Evolutionary conservation across 1,140 invertebrate genomes (phyloP), one percentile per base, ranked within the genome.

Genomic region (Leucophenga varia): DNA sequence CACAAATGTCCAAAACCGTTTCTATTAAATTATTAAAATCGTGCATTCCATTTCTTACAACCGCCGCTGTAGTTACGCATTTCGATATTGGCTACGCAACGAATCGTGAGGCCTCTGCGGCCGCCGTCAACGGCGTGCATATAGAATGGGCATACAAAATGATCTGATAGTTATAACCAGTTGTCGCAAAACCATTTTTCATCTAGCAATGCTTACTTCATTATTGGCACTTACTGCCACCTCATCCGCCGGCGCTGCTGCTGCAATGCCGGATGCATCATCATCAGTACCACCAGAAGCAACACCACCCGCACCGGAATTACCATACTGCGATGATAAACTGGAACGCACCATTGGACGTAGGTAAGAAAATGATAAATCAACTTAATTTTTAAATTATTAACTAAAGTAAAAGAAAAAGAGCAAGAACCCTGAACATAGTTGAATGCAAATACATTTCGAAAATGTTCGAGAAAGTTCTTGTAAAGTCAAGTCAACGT

Each of bases 61-160:
- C n/a, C n/a, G n/a, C n/a, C n/a, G n/a, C n/a, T n/a, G n/a, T n/a
- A n/a, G n/a, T n/a, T n/a, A n/a, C n/a, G n/a, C n/a, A n/a, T n/a
- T n/a, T n/a, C n/a, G n/a, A n/a, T n/a, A n/a, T n/a, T n/a, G n/a
- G n/a, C n/a, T n/a, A n/a, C n/a, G n/a, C n/a, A n/a, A n/a, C n/a
- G n/a, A n/a, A n/a, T n/a, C n/a, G n/a, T n/a, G n/a, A n/a, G 28
- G 36, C 32, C 31, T 35, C 45, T 45, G 47, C 39, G 51, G 51
- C 54, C 57, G 52, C 45, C 54, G 48, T 52, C 48, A 43, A 12
- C 46, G 53, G 51, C 32, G 42, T 16, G 36, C 37, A 41, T 54
- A 47, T 57, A 64, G 49, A 45, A 72, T 72, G 68, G 68, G 61
- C 49, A 72, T 60, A 51, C 54, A 68, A 53, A 47, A 65, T 59